Evolutionary conservation across 1,140 invertebrate species (phyloP), one percentile per base, ranked within the genome.

Genomic region (Bombus waltoni): DNA sequence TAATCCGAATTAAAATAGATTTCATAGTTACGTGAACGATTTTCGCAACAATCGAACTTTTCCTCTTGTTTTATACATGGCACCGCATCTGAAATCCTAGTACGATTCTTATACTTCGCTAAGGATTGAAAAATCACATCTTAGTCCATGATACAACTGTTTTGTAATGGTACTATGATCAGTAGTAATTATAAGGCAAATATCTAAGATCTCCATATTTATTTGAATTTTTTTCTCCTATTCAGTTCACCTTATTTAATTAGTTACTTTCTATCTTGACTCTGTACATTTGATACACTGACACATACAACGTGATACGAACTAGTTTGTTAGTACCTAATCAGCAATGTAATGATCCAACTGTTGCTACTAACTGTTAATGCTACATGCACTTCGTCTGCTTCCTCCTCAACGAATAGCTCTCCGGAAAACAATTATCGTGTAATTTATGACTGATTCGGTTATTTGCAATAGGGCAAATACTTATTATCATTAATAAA

Each of bases 231-330:
- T 78, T 18, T 35, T 38, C 62, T 42, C 35, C 38, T 68, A 68
- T 22, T 40, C 28, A 32, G 25, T 47, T 11, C 35, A 22, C 38
- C 59, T 82, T 32, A 72, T 83, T 59, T 28, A 25, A 65, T 71
- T 53, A 57, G 2, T 78, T 81, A 86, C 53, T 78, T 72, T 81
- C 73, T 81, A 81, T 80, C 25, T 78, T 73, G 70, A 38, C 40
- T 72, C 47, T 89, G 87, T 86, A 86, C 70, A 88, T 85, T 86
- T 88, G 83, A 68, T 88, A 88, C 65, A 86, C 3, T 75, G 75
- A 82, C 32, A 40, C 40, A 85, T 85, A 77, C 40, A 85, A 71
- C 15, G 57, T 68, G 62, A n/a, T 85, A 76, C 25, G 57, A 73
- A 88, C 79, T 40, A 88, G 73, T 47, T 80, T 59, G 73, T 84